phyloP scores from a whole-genome alignment of 2,113 vertebrate genomes.

The Dendrocopos noguchii region DNA sequence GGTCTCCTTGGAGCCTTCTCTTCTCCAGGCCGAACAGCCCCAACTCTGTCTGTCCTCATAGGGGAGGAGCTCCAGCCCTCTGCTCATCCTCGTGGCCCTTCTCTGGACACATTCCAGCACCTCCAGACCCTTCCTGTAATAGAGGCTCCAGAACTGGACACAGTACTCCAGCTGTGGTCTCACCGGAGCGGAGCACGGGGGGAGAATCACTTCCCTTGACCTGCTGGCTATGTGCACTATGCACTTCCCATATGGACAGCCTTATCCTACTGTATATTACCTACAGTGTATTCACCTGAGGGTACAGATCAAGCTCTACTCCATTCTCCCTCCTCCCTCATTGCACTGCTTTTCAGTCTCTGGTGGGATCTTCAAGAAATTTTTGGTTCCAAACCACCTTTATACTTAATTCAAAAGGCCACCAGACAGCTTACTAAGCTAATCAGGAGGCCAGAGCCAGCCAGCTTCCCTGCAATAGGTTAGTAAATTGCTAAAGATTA shows the following conservation, averaged over 20 bases:
- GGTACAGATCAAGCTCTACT: not conserved
- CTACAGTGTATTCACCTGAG: not conserved
- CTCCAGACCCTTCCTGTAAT: too few relatives aligned
- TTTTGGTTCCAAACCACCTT: not conserved
- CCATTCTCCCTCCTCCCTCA: not conserved
- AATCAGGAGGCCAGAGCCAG: not conserved
- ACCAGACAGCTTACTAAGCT: not conserved
- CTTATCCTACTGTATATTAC: not conserved
- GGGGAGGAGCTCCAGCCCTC: too few relatives aligned
- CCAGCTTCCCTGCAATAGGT: not conserved
- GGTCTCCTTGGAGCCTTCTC: too few relatives aligned
- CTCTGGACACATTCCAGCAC: too few relatives aligned
- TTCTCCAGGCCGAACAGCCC: too few relatives aligned
- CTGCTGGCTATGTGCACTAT: not conserved
- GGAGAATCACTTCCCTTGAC: too few relatives aligned
- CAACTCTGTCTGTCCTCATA: too few relatives aligned
- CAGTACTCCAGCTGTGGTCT: too few relatives aligned
- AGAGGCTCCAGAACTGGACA: too few relatives aligned
- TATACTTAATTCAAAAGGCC: not conserved
- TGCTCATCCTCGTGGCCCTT: too few relatives aligned
- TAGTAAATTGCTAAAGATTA: not conserved
- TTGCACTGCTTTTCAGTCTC: not conserved
- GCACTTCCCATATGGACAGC: not conserved
- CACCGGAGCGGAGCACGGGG: too few relatives aligned
- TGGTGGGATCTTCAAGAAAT: not conserved